Evolutionary conservation across 1,140 invertebrate genomes (phyloP).

Genomic region (Aphelenchoides besseyi): DNA sequence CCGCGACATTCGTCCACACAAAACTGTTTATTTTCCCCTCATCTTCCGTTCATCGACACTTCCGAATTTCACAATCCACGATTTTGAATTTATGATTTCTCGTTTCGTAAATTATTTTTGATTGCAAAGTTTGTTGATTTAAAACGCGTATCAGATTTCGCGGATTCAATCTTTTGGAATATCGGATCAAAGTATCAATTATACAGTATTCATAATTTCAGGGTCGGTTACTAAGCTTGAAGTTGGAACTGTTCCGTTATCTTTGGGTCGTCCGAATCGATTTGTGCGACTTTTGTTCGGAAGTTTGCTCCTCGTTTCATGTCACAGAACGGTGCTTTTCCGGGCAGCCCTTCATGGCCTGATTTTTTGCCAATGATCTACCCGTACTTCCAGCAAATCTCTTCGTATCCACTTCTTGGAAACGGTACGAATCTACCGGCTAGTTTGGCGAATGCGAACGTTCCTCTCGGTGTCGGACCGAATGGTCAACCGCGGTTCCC

Average conservation of each 20-base stretch:
- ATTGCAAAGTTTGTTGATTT: not conserved
- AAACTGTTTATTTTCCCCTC: not conserved
- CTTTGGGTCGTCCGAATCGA: not conserved
- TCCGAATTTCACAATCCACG: no score
- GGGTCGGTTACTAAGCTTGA: no score
- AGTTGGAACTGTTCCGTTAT: no score
- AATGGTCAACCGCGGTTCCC: conserved; percentile 3
- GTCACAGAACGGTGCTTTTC: not conserved
- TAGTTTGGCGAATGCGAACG: not conserved
- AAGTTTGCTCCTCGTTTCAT: conserved; percentile 3
- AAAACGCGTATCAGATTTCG: not conserved
- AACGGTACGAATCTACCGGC: not conserved
- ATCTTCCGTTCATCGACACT: not conserved
- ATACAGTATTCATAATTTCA: no score
- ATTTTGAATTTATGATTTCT: no score
- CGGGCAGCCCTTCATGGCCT: not conserved
- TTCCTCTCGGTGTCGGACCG: not conserved
- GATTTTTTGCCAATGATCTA: conserved; percentile 10
- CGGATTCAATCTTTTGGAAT: not conserved
- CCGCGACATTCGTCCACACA: not conserved
- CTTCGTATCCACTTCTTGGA: not conserved
- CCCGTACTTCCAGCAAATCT: conserved; percentile 4
- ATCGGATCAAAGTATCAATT: no score
- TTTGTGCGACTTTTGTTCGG: not conserved
- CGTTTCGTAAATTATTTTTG: no score